phyloP scores from a whole-genome alignment of 37 sponge, comb jelly and placozoan genomes.

The Halisarca cf. caerulea region DNA sequence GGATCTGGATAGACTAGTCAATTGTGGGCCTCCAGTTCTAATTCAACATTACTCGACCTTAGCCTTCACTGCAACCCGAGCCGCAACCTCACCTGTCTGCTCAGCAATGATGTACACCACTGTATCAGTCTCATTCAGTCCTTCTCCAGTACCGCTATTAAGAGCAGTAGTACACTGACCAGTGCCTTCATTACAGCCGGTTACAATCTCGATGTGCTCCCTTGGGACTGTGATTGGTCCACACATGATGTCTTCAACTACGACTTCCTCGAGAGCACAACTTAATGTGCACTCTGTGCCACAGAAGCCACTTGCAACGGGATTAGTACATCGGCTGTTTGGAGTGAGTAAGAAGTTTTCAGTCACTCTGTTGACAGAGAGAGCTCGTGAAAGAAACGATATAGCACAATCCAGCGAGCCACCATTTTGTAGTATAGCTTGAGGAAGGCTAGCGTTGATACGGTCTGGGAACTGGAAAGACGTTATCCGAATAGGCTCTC shows the following conservation, averaged over 20 bases:
- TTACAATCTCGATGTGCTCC: neutral
- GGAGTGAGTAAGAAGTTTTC: neutral
- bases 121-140: neutral
- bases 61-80: no score
- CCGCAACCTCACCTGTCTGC: constrained; percentile 9
- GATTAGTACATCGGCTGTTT: neutral
- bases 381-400: neutral
- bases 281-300: neutral
- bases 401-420: neutral
- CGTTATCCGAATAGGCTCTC: constrained; percentile 1
- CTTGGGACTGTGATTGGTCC: neutral
- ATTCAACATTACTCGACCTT: no score
- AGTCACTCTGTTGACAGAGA: constrained; percentile 3
- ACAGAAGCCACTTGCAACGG: neutral
- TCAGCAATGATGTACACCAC: neutral
- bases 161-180: neutral
- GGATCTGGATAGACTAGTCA: no score
- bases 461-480: neutral
- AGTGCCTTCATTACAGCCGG: no score
- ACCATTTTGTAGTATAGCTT: neutral
- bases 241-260: neutral
- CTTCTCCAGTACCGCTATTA: neutral
- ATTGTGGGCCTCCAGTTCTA: no score
- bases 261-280: neutral
- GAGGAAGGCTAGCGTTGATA: neutral